Base-by-base conservation (phyloP, 2,888 invertebrate genomes). In the Apeira syringaria region DNA sequence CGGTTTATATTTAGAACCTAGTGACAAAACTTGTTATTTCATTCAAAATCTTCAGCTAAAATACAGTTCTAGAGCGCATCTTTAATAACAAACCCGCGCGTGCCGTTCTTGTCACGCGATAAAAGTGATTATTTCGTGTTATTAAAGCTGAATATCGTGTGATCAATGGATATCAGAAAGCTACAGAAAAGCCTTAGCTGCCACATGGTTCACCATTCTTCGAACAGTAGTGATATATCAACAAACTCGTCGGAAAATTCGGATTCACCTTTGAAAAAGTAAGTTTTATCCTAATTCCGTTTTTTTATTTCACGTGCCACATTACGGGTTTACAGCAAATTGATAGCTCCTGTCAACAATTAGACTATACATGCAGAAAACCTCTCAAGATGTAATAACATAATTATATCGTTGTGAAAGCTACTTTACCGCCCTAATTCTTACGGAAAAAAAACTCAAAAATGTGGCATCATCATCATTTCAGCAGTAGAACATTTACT, bases 211-310 rank as follows among this genome's bases (percentile, higher is more conserved):
- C 61, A 53, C 10, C 63, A 68, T 29, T 53, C 72, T 42, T 83
- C 81, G 0, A 79, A 75, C 18, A 68, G 80, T 25, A 86, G 86
- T 64, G 83, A 84, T 40, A 61, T 75, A n/a, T 74, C 80, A 9
- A 76, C 83, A 0, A 78, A 71, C 47, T 77, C 79, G 8, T 78
- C 78, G 1, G 77, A 76, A 32, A 73, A 56, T 36, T 74, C 68
- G 33, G 82, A 82, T 41, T 79, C 79, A 3, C 78, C 83, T 10
- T 67, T 87, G 18, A 79, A 73, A 65, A 81, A 75, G 88, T 87
- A 74, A 72, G 67, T 50, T 17, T 12, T 20, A 15, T 30, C 6
- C n/a, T n/a, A n/a, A n/a, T n/a, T n/a, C n/a, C n/a, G n/a, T n/a
- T n/a, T n/a, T n/a, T n/a, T n/a, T n/a, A n/a, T n/a, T n/a, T n/a